Percentiles rank a stretch among this genome's conserved stretches.
Evolutionary conservation across 2,797 vertebrate genomes (phyloP).

Genomic region (Apodemus agrarius): DNA sequence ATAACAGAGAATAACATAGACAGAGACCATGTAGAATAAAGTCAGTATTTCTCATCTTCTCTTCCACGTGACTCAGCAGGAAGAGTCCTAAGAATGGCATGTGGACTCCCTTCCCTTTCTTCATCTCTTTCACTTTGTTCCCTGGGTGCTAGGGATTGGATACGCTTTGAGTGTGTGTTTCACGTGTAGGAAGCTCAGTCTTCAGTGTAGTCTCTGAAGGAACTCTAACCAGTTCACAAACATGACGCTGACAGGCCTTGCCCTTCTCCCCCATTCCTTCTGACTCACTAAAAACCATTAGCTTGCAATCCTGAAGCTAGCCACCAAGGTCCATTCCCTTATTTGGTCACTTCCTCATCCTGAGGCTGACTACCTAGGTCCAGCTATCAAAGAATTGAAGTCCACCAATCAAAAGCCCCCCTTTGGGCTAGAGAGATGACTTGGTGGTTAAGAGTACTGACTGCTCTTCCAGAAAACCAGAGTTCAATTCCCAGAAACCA

Average conservation of each 20-base stretch:
- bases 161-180: not conserved
- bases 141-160: not conserved
- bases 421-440: not conserved
- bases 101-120: not conserved
- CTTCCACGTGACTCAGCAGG: not conserved
- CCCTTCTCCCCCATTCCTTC: not conserved
- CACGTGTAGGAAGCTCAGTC: not conserved
- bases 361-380: not conserved
- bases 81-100: not conserved
- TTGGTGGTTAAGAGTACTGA: not conserved
- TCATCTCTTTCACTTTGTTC: not conserved
- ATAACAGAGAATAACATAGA: not conserved
- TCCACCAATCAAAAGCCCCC: not conserved
- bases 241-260: not conserved
- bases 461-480: not conserved
- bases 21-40: conserved; percentile 27
- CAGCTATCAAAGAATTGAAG: not conserved
- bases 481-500: not conserved
- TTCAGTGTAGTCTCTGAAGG: not conserved
- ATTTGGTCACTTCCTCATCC: not conserved
- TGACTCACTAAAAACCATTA: not conserved
- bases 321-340: not conserved
- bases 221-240: not conserved
- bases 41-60: not conserved
- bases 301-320: not conserved